phyloP scores from a whole-genome alignment of 2,113 vertebrate genomes.

The Apodemus speciosus region DNA sequence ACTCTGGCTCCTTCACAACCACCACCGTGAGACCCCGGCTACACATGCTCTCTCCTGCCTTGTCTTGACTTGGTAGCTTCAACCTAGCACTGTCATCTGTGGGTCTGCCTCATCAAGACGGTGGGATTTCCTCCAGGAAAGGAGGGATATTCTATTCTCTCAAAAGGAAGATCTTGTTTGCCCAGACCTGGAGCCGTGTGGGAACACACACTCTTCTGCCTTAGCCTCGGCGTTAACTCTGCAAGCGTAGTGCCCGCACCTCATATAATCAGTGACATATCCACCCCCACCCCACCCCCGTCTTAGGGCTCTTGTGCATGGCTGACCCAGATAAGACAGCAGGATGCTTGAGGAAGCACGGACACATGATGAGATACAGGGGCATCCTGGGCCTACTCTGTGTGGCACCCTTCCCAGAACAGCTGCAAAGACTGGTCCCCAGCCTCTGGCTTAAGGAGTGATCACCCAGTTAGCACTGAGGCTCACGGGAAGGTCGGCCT shows the following conservation, averaged over 20 bases:
- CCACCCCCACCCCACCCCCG: background rate
- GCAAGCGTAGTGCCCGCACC: background rate
- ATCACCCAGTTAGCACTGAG: background rate
- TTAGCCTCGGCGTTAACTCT: background rate
- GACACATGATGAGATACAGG: background rate
- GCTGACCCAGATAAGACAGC: background rate
- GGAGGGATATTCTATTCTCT: background rate
- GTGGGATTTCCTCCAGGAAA: background rate
- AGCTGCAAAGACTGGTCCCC: background rate
- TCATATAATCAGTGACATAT: background rate
- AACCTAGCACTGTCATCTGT: rapidly evolving
- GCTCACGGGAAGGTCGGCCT: background rate
- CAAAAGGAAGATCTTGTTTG: background rate
- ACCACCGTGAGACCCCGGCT: rapidly evolving
- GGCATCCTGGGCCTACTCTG: background rate
- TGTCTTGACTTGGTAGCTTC: background rate
- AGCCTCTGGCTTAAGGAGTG: background rate
- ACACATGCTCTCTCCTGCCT: background rate
- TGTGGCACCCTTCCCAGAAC: background rate
- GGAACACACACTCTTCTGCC: background rate
- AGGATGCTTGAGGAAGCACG: slow-evolving; percentile 31
- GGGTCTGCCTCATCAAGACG: background rate
- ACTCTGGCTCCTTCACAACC: background rate
- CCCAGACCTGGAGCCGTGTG: no score
- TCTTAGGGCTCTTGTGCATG: background rate